phyloP scores from a whole-genome alignment of 2,113 vertebrate species.

The Mastomys natalensis region DNA sequence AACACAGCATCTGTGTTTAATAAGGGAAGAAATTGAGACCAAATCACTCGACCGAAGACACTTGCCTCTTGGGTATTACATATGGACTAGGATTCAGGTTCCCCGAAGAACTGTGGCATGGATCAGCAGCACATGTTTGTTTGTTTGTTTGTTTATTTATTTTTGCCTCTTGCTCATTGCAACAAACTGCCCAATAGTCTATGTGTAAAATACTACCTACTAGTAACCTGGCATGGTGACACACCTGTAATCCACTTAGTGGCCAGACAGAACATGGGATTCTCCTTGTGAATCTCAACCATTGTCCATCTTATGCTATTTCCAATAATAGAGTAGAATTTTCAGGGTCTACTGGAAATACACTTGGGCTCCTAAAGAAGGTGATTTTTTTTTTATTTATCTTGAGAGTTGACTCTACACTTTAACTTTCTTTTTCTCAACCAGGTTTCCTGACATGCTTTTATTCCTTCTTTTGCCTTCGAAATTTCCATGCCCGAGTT shows the following conservation, averaged over 20 bases:
- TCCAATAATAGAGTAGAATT: background rate
- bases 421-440: background rate
- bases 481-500: background rate
- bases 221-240: too few species aligned
- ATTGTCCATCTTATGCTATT: background rate
- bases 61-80: rapidly evolving
- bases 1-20: background rate
- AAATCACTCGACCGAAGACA: background rate
- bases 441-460: background rate
- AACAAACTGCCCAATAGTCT: background rate
- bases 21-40: background rate
- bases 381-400: background rate
- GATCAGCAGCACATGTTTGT: background rate
- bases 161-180: too few species aligned
- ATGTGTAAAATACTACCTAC: background rate
- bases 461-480: background rate
- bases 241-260: background rate
- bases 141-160: too few species aligned
- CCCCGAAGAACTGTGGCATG: background rate
- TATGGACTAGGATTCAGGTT: background rate
- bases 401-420: background rate
- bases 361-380: background rate
- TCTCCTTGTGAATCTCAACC: background rate
- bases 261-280: background rate
- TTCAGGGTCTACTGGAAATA: background rate